Conservation (phyloP, 92 coral and sea anemone species). For the Paragorgia papillata region DNA sequence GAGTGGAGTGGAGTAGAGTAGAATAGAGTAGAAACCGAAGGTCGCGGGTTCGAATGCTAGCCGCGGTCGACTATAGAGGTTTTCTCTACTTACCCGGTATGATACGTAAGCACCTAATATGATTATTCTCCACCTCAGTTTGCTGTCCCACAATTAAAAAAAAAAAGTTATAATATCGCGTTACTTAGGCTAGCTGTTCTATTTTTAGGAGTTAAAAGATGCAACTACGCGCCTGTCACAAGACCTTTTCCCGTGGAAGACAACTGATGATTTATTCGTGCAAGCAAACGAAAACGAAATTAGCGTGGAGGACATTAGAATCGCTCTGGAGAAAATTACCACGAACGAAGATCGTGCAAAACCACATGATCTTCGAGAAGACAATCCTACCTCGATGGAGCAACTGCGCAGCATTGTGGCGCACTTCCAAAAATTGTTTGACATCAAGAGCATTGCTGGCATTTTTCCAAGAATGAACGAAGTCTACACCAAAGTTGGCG, state of each 20-base stretch:
- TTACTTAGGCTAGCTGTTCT: too few relatives aligned
- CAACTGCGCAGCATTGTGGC: constrained; percentile 85
- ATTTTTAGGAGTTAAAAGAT: constrained; percentile 68
- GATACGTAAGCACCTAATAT: too few relatives aligned
- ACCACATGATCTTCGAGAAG: constrained; percentile 68
- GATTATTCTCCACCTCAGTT: too few relatives aligned
- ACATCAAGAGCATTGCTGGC: constrained; percentile 76
- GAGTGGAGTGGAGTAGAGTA: too few relatives aligned
- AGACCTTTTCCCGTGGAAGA: constrained; percentile 85
- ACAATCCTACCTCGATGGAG: constrained; percentile 67
- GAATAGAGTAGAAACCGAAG: too few relatives aligned
- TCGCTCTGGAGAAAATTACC: constrained; percentile 61
- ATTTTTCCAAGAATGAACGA: constrained; percentile 96
- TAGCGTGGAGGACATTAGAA: constrained; percentile 64
- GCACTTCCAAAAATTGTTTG: constrained; percentile 94
- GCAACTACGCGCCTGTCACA: constrained; percentile 66
- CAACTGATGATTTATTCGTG: constrained; percentile 58
- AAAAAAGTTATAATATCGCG: too few relatives aligned
- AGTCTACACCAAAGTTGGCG: constrained; percentile 88
- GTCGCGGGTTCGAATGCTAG: too few relatives aligned
- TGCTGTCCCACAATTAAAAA: too few relatives aligned
- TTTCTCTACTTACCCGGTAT: too few relatives aligned
- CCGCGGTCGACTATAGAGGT: too few relatives aligned
- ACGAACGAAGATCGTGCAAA: constrained; percentile 68
- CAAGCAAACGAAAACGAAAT: constrained; percentile 53